A percentile compares a stretch with the other conserved stretches of the same genome.
phyloP scores from a whole-genome alignment of 2,797 vertebrate species.

The Cynodonichthys magdalenae region DNA sequence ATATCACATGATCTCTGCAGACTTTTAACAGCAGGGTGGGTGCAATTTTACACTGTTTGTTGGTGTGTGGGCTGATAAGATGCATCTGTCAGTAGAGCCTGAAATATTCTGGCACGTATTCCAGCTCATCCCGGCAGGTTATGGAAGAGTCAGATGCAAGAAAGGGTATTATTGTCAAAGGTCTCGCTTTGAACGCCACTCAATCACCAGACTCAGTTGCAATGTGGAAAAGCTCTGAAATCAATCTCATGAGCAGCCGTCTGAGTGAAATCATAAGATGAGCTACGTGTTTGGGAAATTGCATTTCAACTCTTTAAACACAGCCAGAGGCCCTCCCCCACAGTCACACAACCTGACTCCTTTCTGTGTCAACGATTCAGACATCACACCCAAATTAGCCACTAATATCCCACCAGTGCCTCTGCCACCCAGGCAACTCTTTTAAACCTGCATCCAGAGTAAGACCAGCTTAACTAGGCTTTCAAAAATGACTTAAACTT shows the following conservation, averaged over 20 bases:
- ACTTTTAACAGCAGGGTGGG: constrained; percentile 7
- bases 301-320: not conserved
- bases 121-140: constrained; percentile 15
- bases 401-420: not conserved
- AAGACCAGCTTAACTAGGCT: not conserved
- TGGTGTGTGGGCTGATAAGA: constrained; percentile 8
- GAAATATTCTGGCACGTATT: constrained; percentile 3
- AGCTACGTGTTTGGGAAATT: constrained; percentile 7
- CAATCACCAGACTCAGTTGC: not conserved
- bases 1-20: constrained; percentile 23
- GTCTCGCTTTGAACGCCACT: not conserved
- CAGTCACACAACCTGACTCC: not conserved
- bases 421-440: not conserved
- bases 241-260: not conserved
- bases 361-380: not conserved
- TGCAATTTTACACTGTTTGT: constrained; percentile 20
- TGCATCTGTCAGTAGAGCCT: constrained; percentile 6
- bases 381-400: not conserved
- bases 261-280: not conserved
- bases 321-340: not conserved
- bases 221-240: not conserved
- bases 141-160: constrained; percentile 1
- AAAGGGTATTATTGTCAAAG: constrained; percentile 3
- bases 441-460: constrained; percentile 7
- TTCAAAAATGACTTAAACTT: not conserved